Percentiles rank a stretch among this genome's conserved stretches.
These are phyloP conservation scores for Pseudorectes ferrugineus DNA, from an alignment of 2,113 vertebrate species.

Conservation along the genomic window DNA sequence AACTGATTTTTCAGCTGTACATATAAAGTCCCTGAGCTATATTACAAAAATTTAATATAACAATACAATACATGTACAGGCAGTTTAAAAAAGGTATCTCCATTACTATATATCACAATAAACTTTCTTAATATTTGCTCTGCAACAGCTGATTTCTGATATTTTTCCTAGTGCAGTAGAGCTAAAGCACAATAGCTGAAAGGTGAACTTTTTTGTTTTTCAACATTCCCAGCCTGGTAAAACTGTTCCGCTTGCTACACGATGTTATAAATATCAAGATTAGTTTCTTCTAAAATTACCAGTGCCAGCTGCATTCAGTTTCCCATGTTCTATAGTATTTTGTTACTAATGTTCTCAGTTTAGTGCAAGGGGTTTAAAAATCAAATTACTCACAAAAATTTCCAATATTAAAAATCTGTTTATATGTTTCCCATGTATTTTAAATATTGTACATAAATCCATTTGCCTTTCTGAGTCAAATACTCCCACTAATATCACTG, in stretches of 20 bases:
- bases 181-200: conserved; percentile 54
- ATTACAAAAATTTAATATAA: conserved; percentile 36
- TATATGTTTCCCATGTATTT: conserved; percentile 9
- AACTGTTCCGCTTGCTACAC: conserved; percentile 49
- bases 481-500: background rate
- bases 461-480: background rate
- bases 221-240: conserved; percentile 62
- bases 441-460: background rate
- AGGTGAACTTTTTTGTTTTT: conserved; percentile 62
- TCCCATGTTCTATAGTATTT: conserved; percentile 61
- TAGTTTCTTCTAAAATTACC: conserved; percentile 75
- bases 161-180: background rate
- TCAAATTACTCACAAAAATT: conserved; percentile 32
- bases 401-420: conserved; percentile 7
- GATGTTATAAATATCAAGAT: conserved; percentile 71
- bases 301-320: conserved; percentile 65
- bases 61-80: background rate
- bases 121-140: conserved; percentile 14
- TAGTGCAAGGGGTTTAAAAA: conserved; percentile 44
- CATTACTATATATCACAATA: background rate
- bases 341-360: conserved; percentile 59
- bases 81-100: background rate
- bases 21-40: conserved; percentile 4
- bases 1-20: conserved; percentile 4
- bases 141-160: conserved; percentile 43